Base-by-base conservation (phyloP, 2,113 vertebrate genomes). In the Chloropsis hardwickii region DNA sequence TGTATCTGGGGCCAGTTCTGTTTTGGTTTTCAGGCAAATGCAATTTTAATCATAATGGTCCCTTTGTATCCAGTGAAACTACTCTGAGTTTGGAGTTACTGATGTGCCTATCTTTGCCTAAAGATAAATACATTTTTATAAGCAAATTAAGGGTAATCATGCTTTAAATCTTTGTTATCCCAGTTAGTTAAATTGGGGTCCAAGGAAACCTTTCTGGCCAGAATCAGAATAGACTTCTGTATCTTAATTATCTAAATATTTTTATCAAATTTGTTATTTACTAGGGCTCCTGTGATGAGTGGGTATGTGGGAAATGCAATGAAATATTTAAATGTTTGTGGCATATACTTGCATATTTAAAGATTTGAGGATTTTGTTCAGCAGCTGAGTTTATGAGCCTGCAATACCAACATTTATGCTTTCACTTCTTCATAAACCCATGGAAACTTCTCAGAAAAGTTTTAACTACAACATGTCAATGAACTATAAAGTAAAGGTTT, bases 401-500 rank as follows among this genome's bases (percentile, higher is more conserved):
- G 53, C 56, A 54, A 19, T 60, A 51, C 67, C 13, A 1, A 24
- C 86, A 7, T 88, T 81, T 84, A 64, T 84, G 69, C 81, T 84
- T 86, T 83, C 3, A 12, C 57, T 76, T 86, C 80, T 92, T 76
- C 88, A 57, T 65, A 81, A 92, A 84, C 61, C 70, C 57, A 27
- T 7, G 37, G 64, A 90, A 95, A 94, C 79, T 94, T 94, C 76
- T 69, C 69, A 14, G 64, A 47, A 88, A 93, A 96, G 95, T 94
- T 95, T 86, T 84, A 95, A 86, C 84, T 90, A 73, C 35, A n/a
- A 28, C 58, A 4, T 57, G 81, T 71, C 81, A 64, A 91, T 86
- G 92, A 84, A 84, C 94, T 66, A 80, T 64, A 93, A 93, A 96
- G 51, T 44, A 58, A 91, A 92, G 90, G 72, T 78, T 95, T 95